These are phyloP conservation scores for Leptosomus discolor DNA, from an alignment of 2,113 vertebrate species.

Conservation along the genomic window DNA sequence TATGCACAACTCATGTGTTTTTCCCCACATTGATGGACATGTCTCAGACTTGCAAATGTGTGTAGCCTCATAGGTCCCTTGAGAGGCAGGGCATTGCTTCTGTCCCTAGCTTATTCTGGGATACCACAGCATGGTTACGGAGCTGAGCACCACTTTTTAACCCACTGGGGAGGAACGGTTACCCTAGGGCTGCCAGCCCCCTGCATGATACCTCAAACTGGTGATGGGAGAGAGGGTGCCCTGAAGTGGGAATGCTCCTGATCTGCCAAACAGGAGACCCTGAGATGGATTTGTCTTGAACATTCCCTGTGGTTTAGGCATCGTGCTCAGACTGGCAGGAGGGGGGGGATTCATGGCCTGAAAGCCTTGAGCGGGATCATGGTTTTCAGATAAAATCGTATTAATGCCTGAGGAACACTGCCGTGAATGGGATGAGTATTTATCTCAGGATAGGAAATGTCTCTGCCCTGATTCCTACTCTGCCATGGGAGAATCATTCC, in stretches of 20 bases:
- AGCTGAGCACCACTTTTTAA: background rate
- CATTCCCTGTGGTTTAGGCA: background rate
- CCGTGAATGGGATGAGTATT: background rate
- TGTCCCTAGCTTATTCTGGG: background rate
- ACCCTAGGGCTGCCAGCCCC: background rate
- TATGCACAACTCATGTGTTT: background rate
- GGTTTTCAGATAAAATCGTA: background rate
- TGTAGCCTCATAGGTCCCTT: background rate
- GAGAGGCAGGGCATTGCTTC: background rate
- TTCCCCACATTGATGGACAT: background rate
- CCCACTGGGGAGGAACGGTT: background rate
- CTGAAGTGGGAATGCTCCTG: background rate
- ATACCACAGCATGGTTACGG: background rate
- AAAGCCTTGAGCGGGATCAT: background rate
- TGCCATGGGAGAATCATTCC: background rate
- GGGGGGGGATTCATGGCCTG: background rate
- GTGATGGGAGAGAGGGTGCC: background rate
- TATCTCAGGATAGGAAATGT: background rate
- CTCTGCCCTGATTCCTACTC: background rate
- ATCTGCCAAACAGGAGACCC: background rate
- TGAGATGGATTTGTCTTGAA: background rate
- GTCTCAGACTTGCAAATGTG: background rate
- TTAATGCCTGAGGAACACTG: background rate
- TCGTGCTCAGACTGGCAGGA: background rate
- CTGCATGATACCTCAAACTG: background rate